Evolutionary conservation across 2,888 invertebrate species (phyloP), one percentile per base, ranked within the genome.

Genomic region (Metallyticus violacea): DNA sequence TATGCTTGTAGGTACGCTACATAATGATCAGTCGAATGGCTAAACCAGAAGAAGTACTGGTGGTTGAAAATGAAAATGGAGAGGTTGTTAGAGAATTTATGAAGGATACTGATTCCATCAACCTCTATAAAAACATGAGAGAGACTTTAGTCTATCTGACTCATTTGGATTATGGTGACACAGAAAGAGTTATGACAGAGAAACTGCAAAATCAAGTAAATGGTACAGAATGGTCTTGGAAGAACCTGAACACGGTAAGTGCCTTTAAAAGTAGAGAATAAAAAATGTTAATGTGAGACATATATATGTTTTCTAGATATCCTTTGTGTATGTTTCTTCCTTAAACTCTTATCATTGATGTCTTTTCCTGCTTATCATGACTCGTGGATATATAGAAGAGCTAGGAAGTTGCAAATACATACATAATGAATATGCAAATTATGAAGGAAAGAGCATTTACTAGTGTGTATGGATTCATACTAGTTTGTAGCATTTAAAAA

Each of bases 21-120:
- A 98, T 99, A 81, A 99, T 99, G 99, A 99, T 99, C 91, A 98
- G 98, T 88, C 95, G 99, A 90, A 99, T 99, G 99, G 99, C 99
- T 26, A 99, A 99, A 92, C 99, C 99, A 0, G 99, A 99, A 92
- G 99, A 99, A 93, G 99, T 99, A 76, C 94, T 99, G 88, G 99
- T 99, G 81, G 99, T 99, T 78, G 99, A 99, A 92, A 99, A 99
- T 93, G 99, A 99, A 91, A 99, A 99, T 92, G 99, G 99, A 78
- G 99, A 99, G 93, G 99, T 99, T 88, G 99, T 99, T 9, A 94
- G 99, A 88, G 99, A 99, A 92, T 99, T 99, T 91, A 99, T 99
- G 98, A 99, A 99, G 93, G 99, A 99, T 92, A 99, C 99, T 77
- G 99, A 99, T 93, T 97, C 99, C 77, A 99, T 99, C 90, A 99